Conservation (phyloP, 1,140 invertebrate genomes). For the Zeugodacus cucurbitae region DNA sequence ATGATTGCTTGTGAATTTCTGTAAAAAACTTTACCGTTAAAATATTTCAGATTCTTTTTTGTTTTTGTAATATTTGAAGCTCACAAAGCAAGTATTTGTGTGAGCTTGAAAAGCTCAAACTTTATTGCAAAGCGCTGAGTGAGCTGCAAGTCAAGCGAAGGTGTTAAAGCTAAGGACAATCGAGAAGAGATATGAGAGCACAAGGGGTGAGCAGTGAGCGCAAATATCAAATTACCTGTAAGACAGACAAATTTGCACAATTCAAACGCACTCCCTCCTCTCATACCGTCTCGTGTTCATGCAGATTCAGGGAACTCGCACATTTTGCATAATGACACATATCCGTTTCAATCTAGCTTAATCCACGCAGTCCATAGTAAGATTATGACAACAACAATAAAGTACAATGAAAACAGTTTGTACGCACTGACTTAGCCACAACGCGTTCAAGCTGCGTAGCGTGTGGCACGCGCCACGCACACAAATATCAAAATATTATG, state of each 20-base stretch:
- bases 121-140: too few species aligned
- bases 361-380: too few species aligned
- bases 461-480: background rate
- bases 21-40: background rate
- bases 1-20: background rate
- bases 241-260: background rate
- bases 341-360: background rate
- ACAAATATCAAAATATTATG: background rate
- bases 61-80: background rate
- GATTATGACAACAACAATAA: background rate
- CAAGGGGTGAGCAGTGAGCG: background rate
- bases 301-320: background rate
- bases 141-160: background rate
- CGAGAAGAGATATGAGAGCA: background rate
- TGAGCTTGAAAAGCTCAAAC: too few species aligned
- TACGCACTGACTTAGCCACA: background rate
- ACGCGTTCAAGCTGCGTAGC: background rate
- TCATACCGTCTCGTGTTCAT: too few species aligned
- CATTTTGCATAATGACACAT: background rate
- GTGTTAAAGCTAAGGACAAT: background rate
- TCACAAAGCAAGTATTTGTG: background rate
- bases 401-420: background rate
- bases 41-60: background rate
- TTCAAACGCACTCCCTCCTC: too few species aligned
- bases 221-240: background rate